phyloP scores from a whole-genome alignment of 2,888 invertebrate genomes.

The Arenicola marina region DNA sequence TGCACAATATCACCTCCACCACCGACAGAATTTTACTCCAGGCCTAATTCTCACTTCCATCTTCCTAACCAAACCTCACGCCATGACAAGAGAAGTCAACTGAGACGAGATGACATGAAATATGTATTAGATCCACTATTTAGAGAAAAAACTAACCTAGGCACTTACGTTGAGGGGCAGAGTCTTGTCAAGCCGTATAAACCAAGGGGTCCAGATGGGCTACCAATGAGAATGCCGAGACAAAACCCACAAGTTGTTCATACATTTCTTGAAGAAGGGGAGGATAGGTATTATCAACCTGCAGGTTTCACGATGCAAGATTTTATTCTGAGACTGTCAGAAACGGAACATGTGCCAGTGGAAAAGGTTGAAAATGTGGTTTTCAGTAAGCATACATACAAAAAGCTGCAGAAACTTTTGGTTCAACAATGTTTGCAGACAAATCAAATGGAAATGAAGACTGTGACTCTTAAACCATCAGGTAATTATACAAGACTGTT shows the following conservation, averaged over 20 bases:
- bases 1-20: conserved; percentile 5
- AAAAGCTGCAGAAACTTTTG: conserved; percentile 50
- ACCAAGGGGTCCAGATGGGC: conserved; percentile 7
- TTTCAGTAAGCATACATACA: conserved; percentile 50
- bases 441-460: conserved; percentile 3
- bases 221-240: background rate
- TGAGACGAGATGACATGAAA: background rate
- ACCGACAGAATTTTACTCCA: background rate
- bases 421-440: conserved; percentile 32
- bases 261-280: background rate
- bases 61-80: background rate
- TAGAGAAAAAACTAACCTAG: conserved; percentile 11
- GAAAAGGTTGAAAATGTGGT: conserved; percentile 41
- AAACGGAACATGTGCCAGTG: conserved; percentile 40
- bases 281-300: background rate
- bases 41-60: background rate
- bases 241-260: background rate
- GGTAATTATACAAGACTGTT: conserved; percentile 3
- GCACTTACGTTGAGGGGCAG: conserved; percentile 18
- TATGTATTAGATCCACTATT: conserved; percentile 7
- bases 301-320: conserved; percentile 49
- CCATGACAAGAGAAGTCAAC: background rate
- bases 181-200: conserved; percentile 7
- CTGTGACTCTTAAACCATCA: conserved; percentile 8
- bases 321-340: conserved; percentile 47